A percentile compares a stretch with the other conserved stretches of the same genome.
phyloP scores from a whole-genome alignment of 2,888 invertebrate genomes.

The Mesopsocus fuscifrons region DNA sequence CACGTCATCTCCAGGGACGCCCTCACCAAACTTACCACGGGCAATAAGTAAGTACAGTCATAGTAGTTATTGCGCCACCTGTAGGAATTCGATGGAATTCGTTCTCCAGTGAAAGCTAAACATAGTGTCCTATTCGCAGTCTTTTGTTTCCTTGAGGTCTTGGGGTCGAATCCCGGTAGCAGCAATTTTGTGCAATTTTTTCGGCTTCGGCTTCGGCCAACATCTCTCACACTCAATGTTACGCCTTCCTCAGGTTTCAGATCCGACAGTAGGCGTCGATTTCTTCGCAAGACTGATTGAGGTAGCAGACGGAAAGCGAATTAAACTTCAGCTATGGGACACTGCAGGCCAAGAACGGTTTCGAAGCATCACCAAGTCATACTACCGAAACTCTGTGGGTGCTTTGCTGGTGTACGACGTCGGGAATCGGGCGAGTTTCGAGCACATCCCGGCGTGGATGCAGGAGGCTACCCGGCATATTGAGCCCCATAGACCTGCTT shows the following conservation, averaged over 20 bases:
- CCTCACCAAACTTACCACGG: slow-evolving; percentile 79
- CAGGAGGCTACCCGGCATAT: slow-evolving; percentile 89
- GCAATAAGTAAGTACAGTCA: slow-evolving; percentile 55
- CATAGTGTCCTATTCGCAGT: too few species aligned
- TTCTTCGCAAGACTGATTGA: slow-evolving; percentile 93
- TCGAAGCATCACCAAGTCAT: slow-evolving; percentile 93
- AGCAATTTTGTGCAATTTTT: too few species aligned
- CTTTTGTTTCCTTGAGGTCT: too few species aligned
- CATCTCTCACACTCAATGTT: too few species aligned
- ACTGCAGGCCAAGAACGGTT: slow-evolving; percentile 97
- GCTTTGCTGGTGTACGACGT: slow-evolving; percentile 90
- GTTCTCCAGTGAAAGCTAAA: too few species aligned
- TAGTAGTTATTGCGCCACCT: too few species aligned
- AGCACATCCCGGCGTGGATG: slow-evolving; percentile 93
- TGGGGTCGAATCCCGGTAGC: too few species aligned
- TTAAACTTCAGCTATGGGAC: slow-evolving; percentile 96
- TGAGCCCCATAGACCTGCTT: slow-evolving; percentile 87
- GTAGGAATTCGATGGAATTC: too few species aligned
- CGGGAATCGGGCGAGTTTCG: slow-evolving; percentile 76
- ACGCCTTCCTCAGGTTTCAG: too few species aligned
- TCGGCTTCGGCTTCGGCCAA: too few species aligned
- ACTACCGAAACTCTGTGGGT: slow-evolving; percentile 96
- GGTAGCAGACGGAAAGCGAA: slow-evolving; percentile 85
- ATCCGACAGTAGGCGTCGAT: slow-evolving; percentile 97
- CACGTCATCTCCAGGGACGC: slow-evolving; percentile 98